Evolutionary conservation across 1,140 invertebrate species (phyloP).

Genomic region (Diabrotica undecimpunctata): DNA sequence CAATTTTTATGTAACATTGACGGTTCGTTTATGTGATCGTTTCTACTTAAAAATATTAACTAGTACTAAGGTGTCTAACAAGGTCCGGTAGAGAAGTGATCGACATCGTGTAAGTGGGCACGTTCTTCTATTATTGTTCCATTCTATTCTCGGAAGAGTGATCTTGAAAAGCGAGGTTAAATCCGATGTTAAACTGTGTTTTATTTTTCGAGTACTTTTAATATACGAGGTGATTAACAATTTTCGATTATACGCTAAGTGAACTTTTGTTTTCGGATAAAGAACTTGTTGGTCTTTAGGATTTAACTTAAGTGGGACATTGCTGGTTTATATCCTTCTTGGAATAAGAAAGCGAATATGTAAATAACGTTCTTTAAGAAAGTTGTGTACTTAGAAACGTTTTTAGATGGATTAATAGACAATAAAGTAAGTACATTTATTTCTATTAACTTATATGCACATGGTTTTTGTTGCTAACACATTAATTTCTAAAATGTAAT

Average conservation of each 20-base stretch:
- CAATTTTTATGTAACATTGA: not conserved
- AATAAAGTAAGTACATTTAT: not conserved
- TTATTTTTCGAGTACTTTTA: not conserved
- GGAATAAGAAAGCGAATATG: not conserved
- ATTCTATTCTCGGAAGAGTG: not conserved
- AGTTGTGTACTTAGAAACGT: not conserved
- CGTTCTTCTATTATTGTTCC: not conserved
- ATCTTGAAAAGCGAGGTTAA: not conserved
- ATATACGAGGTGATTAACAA: not conserved
- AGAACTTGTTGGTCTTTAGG: not conserved
- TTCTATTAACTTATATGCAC: no score
- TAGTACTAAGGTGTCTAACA: not conserved
- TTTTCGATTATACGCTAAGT: not conserved
- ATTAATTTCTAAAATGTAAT: no score
- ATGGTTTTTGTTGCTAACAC: no score
- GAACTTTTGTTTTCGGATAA: not conserved
- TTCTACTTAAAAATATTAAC: no score
- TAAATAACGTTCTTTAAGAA: not conserved
- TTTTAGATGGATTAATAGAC: not conserved
- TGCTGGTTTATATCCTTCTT: not conserved
- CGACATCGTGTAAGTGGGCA: not conserved
- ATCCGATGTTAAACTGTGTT: not conserved
- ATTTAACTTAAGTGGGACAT: not conserved
- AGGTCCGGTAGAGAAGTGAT: not conserved
- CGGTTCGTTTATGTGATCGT: not conserved